These are phyloP conservation scores for Argyresthia goedartella DNA, from an alignment of 2,888 invertebrate genomes.

Conservation along the genomic window DNA sequence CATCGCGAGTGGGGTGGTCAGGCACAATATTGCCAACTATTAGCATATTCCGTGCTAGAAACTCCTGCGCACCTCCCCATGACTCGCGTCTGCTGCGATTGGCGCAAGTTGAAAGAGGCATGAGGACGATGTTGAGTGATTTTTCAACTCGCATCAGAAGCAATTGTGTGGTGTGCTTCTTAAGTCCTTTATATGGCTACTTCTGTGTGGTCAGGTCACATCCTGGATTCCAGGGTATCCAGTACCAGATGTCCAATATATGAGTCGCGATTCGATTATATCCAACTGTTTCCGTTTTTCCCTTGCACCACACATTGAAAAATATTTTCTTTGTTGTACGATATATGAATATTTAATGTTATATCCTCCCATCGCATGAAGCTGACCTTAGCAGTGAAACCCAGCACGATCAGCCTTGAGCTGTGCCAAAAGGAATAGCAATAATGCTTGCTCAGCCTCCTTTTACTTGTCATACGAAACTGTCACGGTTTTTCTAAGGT, in stretches of 20 bases:
- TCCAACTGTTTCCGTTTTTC: too few species aligned
- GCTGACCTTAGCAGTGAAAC: conserved; percentile 38
- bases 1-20: conserved; percentile 39
- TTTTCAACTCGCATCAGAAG: conserved; percentile 6
- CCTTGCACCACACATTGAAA: conserved; percentile 29
- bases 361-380: conserved; percentile 25
- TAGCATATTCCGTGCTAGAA: conserved; percentile 50
- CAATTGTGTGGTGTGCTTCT: too few species aligned
- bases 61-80: background rate
- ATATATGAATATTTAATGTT: conserved; percentile 55
- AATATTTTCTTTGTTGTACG: conserved; percentile 41
- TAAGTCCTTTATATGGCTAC: too few species aligned
- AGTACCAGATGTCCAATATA: too few species aligned
- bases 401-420: too few species aligned
- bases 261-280: too few species aligned
- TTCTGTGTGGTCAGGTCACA: too few species aligned
- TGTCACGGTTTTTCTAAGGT: background rate
- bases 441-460: too few species aligned
- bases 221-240: too few species aligned
- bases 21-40: conserved; percentile 24
- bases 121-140: too few species aligned
- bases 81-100: background rate
- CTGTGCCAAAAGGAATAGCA: too few species aligned
- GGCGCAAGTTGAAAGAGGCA: background rate
- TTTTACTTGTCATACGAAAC: background rate